phyloP scores from a whole-genome alignment of 1,140 invertebrate species.

The Adoxophyes honmai region DNA sequence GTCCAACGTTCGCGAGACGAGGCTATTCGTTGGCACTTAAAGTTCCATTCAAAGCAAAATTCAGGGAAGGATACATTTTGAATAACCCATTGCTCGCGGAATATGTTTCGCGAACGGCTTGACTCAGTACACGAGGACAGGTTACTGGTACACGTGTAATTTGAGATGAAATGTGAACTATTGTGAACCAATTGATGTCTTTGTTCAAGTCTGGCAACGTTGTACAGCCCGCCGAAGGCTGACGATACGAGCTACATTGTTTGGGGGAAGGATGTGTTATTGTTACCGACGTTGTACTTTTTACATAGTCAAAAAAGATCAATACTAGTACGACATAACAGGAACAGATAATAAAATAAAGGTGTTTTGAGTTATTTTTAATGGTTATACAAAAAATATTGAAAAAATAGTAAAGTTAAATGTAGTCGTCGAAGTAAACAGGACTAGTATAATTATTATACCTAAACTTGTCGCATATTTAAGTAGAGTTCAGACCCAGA shows the following conservation, averaged over 20 bases:
- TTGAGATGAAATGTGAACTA: slow-evolving; percentile 69
- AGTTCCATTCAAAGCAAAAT: slow-evolving; percentile 40
- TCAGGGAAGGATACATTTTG: slow-evolving; percentile 31
- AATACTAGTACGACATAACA: too few species aligned
- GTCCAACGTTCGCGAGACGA: background rate
- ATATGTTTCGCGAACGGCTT: slow-evolving; percentile 29
- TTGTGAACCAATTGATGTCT: slow-evolving; percentile 72
- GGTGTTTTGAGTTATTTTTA: too few species aligned
- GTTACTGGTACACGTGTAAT: slow-evolving; percentile 59
- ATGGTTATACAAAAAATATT: too few species aligned
- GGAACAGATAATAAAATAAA: too few species aligned
- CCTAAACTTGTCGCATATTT: too few species aligned
- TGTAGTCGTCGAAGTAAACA: too few species aligned
- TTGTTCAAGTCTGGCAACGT: slow-evolving; percentile 56
- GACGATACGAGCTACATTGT: slow-evolving; percentile 34
- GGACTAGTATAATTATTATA: too few species aligned
- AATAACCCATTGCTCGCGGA: slow-evolving; percentile 29
- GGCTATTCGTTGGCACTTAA: slow-evolving; percentile 19
- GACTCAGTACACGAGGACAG: slow-evolving; percentile 39
- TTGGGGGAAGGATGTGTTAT: background rate
- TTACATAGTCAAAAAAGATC: too few species aligned
- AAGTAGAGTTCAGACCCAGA: too few species aligned
- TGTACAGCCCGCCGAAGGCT: slow-evolving; percentile 54
- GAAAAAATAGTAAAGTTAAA: too few species aligned
- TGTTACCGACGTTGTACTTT: too few species aligned